phyloP scores from a whole-genome alignment of 2,888 invertebrate genomes.

The Aphodius sticticus region DNA sequence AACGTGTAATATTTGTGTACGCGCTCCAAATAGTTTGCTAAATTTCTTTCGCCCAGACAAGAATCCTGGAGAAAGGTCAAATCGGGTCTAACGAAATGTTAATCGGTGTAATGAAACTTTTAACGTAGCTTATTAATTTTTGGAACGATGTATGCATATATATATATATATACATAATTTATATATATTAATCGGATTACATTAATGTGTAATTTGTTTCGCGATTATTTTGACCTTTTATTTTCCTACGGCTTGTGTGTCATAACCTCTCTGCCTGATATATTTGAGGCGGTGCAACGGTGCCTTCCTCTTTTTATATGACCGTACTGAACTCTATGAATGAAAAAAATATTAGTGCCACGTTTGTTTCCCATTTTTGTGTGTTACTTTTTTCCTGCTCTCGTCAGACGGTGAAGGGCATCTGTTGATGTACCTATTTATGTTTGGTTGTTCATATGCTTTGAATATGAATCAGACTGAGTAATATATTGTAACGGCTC shows the following conservation, averaged over 20 bases:
- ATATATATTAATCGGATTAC: slow-evolving; percentile 15
- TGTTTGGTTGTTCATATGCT: slow-evolving; percentile 32
- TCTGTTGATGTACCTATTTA: slow-evolving; percentile 17
- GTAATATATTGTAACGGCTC: slow-evolving; percentile 30
- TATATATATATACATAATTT: slow-evolving; percentile 27
- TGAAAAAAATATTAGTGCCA: slow-evolving; percentile 33
- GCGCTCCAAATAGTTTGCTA: slow-evolving; percentile 10
- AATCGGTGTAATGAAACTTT: slow-evolving; percentile 33
- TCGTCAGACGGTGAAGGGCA: slow-evolving; percentile 36
- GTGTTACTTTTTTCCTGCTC: slow-evolving; percentile 33
- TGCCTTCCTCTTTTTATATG: slow-evolving; percentile 58
- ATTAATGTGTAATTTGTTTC: slow-evolving; percentile 22
- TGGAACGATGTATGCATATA: slow-evolving; percentile 10
- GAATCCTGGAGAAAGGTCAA: slow-evolving; percentile 5
- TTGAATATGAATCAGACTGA: slow-evolving; percentile 38
- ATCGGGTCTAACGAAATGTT: not conserved
- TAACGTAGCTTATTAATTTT: slow-evolving; percentile 30
- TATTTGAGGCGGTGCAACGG: slow-evolving; percentile 56
- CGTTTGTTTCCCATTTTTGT: slow-evolving; percentile 37
- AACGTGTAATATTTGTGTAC: slow-evolving; percentile 38
- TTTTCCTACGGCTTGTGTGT: slow-evolving; percentile 47
- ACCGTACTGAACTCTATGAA: slow-evolving; percentile 52
- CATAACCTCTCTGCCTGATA: slow-evolving; percentile 58
- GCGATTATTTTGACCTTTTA: slow-evolving; percentile 44
- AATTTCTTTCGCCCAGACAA: not conserved